Conservation (phyloP, 2,113 vertebrate genomes). For the Seriola aureovittata region DNA sequence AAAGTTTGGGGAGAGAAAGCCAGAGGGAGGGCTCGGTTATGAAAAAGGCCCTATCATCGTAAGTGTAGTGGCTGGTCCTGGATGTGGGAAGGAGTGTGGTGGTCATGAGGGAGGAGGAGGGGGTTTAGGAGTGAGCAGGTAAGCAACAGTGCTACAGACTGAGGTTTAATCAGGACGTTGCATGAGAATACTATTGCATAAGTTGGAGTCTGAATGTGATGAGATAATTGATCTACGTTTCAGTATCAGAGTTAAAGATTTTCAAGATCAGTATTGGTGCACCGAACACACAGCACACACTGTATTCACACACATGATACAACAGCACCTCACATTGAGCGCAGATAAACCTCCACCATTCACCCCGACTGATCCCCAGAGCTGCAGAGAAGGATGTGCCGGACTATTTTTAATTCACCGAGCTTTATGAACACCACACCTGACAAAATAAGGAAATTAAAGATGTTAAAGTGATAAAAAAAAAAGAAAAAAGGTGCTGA, state of each 20-base stretch:
- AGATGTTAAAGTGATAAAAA: background rate
- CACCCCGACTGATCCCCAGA: constrained; percentile 1
- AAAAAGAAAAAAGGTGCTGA: constrained; percentile 31
- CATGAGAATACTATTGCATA: background rate
- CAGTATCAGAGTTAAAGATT: background rate
- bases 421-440: constrained; percentile 30
- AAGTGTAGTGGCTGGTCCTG: too few species aligned
- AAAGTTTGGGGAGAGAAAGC: background rate
- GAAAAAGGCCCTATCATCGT: too few species aligned
- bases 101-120: background rate
- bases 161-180: background rate
- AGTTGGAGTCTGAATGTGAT: background rate
- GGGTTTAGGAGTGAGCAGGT: background rate
- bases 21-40: background rate
- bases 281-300: background rate
- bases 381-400: background rate
- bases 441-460: constrained; percentile 66
- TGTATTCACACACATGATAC: background rate
- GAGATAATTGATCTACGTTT: background rate
- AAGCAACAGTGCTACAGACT: background rate
- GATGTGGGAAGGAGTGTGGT: background rate
- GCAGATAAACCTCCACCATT: background rate
- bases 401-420: constrained; percentile 33
- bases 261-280: background rate
- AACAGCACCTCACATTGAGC: background rate